Evolutionary conservation across 2,797 vertebrate genomes (phyloP).

Genomic region (Acanthurus tractus): DNA sequence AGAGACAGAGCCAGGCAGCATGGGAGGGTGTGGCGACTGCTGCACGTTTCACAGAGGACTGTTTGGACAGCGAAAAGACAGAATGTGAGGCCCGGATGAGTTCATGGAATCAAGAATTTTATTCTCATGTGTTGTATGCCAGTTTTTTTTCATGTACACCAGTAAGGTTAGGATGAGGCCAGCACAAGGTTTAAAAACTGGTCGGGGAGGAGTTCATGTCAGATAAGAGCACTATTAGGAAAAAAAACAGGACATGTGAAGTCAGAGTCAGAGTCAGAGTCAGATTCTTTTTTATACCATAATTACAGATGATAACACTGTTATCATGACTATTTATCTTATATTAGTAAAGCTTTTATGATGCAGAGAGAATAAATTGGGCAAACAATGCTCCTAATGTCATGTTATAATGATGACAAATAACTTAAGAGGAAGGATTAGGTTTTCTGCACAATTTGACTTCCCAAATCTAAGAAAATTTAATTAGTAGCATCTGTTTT

Average conservation of each 20-base stretch:
- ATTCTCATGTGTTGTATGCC: background rate
- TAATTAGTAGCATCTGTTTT: background rate
- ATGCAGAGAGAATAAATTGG: background rate
- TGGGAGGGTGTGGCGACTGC: slow-evolving; percentile 64
- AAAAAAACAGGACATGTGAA: background rate
- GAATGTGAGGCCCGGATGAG: slow-evolving; percentile 25
- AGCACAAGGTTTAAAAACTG: background rate
- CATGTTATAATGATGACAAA: background rate
- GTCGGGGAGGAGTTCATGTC: background rate
- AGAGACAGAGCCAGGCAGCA: slow-evolving; percentile 50
- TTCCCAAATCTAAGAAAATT: no score
- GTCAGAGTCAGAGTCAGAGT: no score
- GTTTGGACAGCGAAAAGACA: slow-evolving; percentile 21
- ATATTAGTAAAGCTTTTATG: background rate
- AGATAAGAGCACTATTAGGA: background rate
- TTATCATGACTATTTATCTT: background rate
- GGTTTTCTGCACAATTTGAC: background rate
- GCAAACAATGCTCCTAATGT: background rate
- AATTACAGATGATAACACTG: background rate
- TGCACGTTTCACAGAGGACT: slow-evolving; percentile 42
- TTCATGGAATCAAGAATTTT: slow-evolving; percentile 16
- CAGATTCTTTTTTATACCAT: background rate
- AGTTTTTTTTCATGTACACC: background rate
- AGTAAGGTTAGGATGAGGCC: background rate
- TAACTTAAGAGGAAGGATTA: background rate